These are phyloP conservation scores for Anseranas semipalmata DNA, from an alignment of 2,113 vertebrate species.

Conservation along the genomic window DNA sequence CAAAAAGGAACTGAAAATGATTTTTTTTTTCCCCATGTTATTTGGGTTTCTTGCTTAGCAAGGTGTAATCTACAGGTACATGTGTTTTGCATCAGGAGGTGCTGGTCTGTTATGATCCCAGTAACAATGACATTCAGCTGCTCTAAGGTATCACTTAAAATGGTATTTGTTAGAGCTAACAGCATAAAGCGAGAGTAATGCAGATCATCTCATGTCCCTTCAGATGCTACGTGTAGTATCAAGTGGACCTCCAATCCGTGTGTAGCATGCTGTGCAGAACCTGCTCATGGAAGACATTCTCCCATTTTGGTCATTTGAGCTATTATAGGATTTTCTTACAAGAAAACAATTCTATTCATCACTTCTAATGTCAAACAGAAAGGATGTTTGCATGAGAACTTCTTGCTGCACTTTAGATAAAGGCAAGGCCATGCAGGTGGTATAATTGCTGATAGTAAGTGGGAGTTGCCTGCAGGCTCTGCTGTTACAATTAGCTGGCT, in stretches of 20 bases:
- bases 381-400: not conserved
- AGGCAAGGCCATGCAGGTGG: not conserved
- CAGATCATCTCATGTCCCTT: not conserved
- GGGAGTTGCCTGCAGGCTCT: not conserved
- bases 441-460: rapidly evolving
- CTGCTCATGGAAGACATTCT: not conserved
- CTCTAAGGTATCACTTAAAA: not conserved
- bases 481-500: not conserved
- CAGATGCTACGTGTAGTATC: not conserved
- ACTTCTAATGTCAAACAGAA: not conserved
- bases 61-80: not conserved
- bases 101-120: not conserved
- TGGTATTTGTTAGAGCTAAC: not conserved
- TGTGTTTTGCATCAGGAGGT: not conserved
- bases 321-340: not conserved
- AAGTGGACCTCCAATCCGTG: too few species aligned
- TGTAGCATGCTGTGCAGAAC: not conserved
- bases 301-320: not conserved
- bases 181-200: not conserved
- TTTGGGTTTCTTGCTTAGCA: not conserved
- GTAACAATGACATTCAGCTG: not conserved
- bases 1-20: not conserved
- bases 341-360: not conserved
- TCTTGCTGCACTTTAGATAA: not conserved
- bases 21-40: not conserved